Base-by-base conservation (phyloP, 2,797 vertebrate genomes). In the Sebastes vulpes region DNA sequence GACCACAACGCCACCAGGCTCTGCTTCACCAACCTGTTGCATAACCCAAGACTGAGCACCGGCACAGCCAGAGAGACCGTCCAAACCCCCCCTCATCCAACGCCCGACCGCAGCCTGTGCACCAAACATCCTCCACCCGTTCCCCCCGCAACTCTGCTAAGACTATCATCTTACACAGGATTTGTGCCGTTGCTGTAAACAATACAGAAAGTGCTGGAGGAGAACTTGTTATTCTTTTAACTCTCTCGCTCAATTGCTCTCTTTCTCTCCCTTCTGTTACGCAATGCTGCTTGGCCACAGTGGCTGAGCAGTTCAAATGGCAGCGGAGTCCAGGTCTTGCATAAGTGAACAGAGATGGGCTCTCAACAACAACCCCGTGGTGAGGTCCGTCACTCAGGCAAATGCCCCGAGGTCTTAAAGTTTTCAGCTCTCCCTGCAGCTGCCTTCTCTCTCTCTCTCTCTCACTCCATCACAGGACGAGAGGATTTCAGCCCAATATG, bases 241-340 rank as follows among this genome's bases (percentile, higher is more conserved):
- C 83, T 79, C 86, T 18, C 38, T 75, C 77, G 1, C 75, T 88
- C 72, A 50, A 12, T 79, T 23, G 2, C 48, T 73, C 61, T 58
- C 71, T 76, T 50, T 74, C 65, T 83, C 72, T 76, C 53, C 66
- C 32, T 67, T 50, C 57, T 79, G 79, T 95, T 95, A 94, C 72
- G 92, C 92, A 96, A 95, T 79, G 35, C 57, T 59, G 58, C 78
- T 91, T 92, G 93, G 93, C 92, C 65, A 52, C 85, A 29, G 65
- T n/a, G 61, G 78, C 84, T 75, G 80, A 81, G 81, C 66, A 84
- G 89, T 75, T 93, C 80, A 90, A 81, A 89, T 84, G 76, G 88
- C 90, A 90, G 82, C 85, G 68, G 81, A 66, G 66, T 93, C 92
- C 92, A 93, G 92, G 85, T 93, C 92, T 95, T 95, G 95, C 94